Evolutionary conservation across 2,888 invertebrate species (phyloP).

Genomic region (Pheosia gnoma): DNA sequence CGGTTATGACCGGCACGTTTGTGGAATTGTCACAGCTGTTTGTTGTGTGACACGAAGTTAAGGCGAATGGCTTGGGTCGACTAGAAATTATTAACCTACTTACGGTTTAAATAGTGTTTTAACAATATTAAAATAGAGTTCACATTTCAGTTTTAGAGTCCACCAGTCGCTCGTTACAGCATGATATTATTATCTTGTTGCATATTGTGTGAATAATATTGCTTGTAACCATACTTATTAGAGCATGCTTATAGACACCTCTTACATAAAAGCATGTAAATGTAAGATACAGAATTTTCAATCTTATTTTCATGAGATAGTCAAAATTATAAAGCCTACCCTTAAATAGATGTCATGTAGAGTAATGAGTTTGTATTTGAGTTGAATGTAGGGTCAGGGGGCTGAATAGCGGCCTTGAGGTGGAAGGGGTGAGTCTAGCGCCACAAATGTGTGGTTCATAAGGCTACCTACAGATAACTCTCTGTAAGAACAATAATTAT

Average conservation of each 20-base stretch:
- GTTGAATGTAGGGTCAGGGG: background rate
- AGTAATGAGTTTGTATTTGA: slow-evolving; percentile 5
- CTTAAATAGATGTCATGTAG: slow-evolving; percentile 1
- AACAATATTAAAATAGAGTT: too few species aligned
- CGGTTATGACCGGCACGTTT: background rate
- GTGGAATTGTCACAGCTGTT: background rate
- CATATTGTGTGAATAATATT: too few species aligned
- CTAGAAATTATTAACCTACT: too few species aligned
- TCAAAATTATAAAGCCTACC: background rate
- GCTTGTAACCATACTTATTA: too few species aligned
- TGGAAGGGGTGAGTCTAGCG: background rate
- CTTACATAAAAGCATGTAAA: too few species aligned
- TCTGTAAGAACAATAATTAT: too few species aligned
- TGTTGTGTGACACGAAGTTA: background rate
- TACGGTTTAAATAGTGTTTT: too few species aligned
- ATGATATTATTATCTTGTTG: too few species aligned
- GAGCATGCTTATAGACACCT: too few species aligned
- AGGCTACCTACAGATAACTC: background rate
- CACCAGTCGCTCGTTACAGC: too few species aligned
- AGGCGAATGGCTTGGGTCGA: background rate
- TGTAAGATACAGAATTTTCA: background rate
- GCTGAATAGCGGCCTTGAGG: background rate
- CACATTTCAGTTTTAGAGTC: too few species aligned
- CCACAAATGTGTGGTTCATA: background rate
- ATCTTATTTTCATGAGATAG: background rate